phyloP scores from a whole-genome alignment of 2,113 vertebrate species.

The Otis tarda region DNA sequence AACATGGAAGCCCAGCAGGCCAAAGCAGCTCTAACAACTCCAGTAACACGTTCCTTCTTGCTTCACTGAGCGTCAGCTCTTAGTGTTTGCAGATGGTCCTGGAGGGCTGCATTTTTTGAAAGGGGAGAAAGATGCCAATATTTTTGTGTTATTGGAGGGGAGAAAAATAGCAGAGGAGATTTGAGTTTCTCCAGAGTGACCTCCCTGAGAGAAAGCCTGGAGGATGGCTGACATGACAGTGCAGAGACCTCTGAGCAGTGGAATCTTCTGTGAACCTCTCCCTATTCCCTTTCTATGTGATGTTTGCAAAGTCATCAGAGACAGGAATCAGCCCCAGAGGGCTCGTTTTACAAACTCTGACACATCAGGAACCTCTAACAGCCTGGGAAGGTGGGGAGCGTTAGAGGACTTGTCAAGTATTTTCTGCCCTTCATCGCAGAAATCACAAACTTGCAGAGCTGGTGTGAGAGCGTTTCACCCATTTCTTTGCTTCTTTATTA shows the following conservation, averaged over 20 bases:
- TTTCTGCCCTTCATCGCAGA: background rate
- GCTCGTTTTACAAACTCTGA: background rate
- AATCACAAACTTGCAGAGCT: background rate
- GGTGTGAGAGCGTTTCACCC: background rate
- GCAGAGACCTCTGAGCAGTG: background rate
- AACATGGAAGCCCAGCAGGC: background rate
- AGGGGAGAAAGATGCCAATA: background rate
- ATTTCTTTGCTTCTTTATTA: background rate
- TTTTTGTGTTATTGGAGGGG: background rate
- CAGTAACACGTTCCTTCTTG: background rate
- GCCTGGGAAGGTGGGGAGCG: background rate
- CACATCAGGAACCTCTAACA: background rate
- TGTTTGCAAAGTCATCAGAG: background rate
- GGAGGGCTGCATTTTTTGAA: background rate
- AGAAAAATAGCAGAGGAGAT: background rate
- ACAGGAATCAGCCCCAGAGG: background rate
- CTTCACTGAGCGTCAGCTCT: background rate
- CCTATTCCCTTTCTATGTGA: background rate
- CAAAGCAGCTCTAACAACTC: background rate
- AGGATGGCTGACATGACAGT: background rate
- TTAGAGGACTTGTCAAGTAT: background rate
- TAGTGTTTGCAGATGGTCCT: background rate
- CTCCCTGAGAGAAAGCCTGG: background rate
- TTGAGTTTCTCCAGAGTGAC: background rate
- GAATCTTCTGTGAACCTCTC: background rate